These are phyloP conservation scores for Nymphalis c-album DNA, from an alignment of 2,888 invertebrate genomes.

Conservation along the genomic window DNA sequence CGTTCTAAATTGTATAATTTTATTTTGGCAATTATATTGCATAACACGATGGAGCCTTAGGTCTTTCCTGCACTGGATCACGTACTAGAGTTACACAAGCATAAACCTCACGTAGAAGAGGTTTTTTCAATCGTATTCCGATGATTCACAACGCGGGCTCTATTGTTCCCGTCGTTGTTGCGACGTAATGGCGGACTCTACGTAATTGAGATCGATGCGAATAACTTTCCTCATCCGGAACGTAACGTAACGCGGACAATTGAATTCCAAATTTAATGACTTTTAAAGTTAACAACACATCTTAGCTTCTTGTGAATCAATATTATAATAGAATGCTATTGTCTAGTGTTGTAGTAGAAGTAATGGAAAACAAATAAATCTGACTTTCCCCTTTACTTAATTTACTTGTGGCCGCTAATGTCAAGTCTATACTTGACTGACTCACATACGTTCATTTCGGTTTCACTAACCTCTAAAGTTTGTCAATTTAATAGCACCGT, in stretches of 20 bases:
- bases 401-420: slow-evolving; percentile 71
- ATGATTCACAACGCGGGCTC: slow-evolving; percentile 60
- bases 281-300: slow-evolving; percentile 43
- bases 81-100: slow-evolving; percentile 74
- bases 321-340: slow-evolving; percentile 19
- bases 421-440: slow-evolving; percentile 69
- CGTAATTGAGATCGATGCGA: slow-evolving; percentile 60
- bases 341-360: slow-evolving; percentile 26
- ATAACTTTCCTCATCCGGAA: slow-evolving; percentile 66
- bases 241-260: slow-evolving; percentile 58
- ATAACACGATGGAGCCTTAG: slow-evolving; percentile 61
- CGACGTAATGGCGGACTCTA: slow-evolving; percentile 54
- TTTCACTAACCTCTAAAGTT: slow-evolving; percentile 63
- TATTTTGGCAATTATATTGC: slow-evolving; percentile 76
- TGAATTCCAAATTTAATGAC: slow-evolving; percentile 59
- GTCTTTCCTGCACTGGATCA: slow-evolving; percentile 70
- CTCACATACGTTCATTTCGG: slow-evolving; percentile 74
- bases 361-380: slow-evolving; percentile 75
- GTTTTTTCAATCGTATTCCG: slow-evolving; percentile 55
- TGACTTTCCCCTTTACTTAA: slow-evolving; percentile 76
- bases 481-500: slow-evolving; percentile 17
- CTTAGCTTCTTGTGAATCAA: slow-evolving; percentile 9
- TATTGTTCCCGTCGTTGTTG: slow-evolving; percentile 47
- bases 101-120: slow-evolving; percentile 61
- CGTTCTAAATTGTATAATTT: slow-evolving; percentile 55